Base-by-base conservation (phyloP, 2,113 vertebrate genomes). In the Sorex araneus region DNA sequence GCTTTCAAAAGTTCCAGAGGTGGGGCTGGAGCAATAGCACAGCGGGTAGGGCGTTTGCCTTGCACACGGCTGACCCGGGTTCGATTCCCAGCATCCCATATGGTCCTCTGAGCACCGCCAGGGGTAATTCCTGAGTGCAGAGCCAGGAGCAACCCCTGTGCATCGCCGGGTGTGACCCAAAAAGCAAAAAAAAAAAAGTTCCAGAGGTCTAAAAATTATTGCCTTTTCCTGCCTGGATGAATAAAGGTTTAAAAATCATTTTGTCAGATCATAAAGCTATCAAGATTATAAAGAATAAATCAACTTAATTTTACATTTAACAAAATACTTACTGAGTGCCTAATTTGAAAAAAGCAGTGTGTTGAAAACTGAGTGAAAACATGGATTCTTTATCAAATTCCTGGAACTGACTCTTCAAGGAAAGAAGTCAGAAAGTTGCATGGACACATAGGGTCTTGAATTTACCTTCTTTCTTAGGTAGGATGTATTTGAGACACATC, bases 231-330 rank as follows among this genome's bases (percentile, higher is more conserved):
- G 13, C 70, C 4, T 57, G 70, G 43, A 66, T 75, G 47, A 36
- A 86, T 71, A 27, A 92, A 90, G 45, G 73, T 54, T 79, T 54
- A 80, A 23, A 71, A 90, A 47, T 86, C 32, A 7, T 87, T 67
- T 88, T 18, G 71, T 80, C 50, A 81, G 79, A 83, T n/a, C 45
- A 95, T 75, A 90, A 95, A 94, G 67, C 79, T 83, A 91, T 75
- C 57, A 90, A 43, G 40, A 89, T 75, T 86, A 47, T 76, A 92
- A 66, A 79, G 11, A 25, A 66, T 78, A 67, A 81, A 74, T 54
- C 25, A 70, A 77, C 88, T 87, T 69, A 90, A 87, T 64, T 60
- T 60, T 60, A 60, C 23, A 60, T 19, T 60, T 19, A 23, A 60
- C 57, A 60, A 77, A 87, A 77, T 94, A 90, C 73, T 67, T 91